Percentiles rank a stretch among this genome's conserved stretches.
These are phyloP conservation scores for Sebastes paucispinis DNA, from an alignment of 2,797 vertebrate genomes.

Conservation along the genomic window DNA sequence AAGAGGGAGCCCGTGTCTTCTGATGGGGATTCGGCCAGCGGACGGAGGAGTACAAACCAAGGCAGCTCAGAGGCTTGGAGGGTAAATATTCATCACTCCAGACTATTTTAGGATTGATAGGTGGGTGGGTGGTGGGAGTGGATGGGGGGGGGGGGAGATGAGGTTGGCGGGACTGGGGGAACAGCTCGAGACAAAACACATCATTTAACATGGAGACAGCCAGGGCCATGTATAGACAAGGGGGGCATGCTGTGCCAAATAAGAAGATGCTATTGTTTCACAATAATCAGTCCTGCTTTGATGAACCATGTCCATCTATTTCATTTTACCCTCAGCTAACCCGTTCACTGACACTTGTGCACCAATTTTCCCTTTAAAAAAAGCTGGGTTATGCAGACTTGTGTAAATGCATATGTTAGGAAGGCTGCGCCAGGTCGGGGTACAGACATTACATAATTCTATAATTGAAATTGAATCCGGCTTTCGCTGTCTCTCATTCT, in stretches of 20 bases:
- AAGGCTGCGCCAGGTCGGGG: conserved; percentile 28
- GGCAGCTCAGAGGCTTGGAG: conserved; percentile 78
- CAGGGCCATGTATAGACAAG: conserved; percentile 38
- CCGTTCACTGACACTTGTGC: conserved; percentile 23
- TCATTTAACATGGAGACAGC: conserved; percentile 64
- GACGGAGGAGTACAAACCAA: conserved; percentile 74
- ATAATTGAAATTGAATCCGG: conserved; percentile 55
- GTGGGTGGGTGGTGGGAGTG: conserved; percentile 26
- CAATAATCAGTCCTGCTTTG: conserved; percentile 28
- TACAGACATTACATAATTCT: conserved; percentile 75
- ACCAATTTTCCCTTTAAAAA: neutral
- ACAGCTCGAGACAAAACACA: conserved; percentile 73
- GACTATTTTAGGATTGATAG: conserved; percentile 73
- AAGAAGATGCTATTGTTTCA: conserved; percentile 50
- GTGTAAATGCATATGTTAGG: conserved; percentile 10
- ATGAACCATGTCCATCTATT: conserved; percentile 3
- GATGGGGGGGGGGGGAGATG: neutral
- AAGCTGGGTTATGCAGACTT: neutral
- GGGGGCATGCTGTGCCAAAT: conserved; percentile 38
- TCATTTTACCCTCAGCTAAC: neutral
- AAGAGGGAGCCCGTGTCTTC: conserved; percentile 73
- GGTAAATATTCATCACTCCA: conserved; percentile 84
- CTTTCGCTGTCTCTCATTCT: conserved; percentile 45
- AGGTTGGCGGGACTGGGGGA: conserved; percentile 59
- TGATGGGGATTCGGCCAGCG: conserved; percentile 82